These are phyloP conservation scores for Cyphomyrus discorhynchus DNA, from an alignment of 2,113 vertebrate genomes.

Conservation along the genomic window DNA sequence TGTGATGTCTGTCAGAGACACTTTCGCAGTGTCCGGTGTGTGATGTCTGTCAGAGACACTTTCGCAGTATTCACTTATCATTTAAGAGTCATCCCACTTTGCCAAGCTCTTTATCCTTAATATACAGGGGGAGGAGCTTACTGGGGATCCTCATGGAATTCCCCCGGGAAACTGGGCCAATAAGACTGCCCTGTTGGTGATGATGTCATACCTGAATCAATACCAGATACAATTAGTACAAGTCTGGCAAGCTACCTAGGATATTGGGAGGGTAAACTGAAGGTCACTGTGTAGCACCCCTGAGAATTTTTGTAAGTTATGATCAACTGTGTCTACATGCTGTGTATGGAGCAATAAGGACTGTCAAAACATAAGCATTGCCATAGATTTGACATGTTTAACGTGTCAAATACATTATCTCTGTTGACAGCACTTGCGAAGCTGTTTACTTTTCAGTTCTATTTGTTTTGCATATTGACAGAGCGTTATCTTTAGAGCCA, in stretches of 20 bases:
- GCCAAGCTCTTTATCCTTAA: not conserved
- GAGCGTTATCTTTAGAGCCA: not conserved
- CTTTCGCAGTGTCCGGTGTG: not conserved
- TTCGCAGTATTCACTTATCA: not conserved
- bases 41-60: not conserved
- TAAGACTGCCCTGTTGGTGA: not conserved
- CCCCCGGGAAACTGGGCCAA: not conserved
- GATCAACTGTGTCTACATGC: not conserved
- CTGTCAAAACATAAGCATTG: not conserved
- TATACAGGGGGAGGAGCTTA: not conserved
- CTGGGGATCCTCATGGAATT: not conserved
- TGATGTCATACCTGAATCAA: not conserved
- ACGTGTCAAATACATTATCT: not conserved
- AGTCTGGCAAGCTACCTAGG: not conserved
- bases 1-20: no score
- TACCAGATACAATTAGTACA: slow-evolving; percentile 5
- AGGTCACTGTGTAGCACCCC: not conserved
- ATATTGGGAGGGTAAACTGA: not conserved
- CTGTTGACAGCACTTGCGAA: not conserved
- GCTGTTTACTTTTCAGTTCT: not conserved
- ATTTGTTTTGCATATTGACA: not conserved
- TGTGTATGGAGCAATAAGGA: not conserved
- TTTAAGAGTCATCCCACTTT: not conserved
- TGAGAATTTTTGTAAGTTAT: not conserved
- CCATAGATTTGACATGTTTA: not conserved